Percentiles rank a stretch among this genome's conserved stretches.
These are phyloP conservation scores for Pseudocheirus occidentalis DNA, from an alignment of 2,797 vertebrate species.

Conservation along the genomic window DNA sequence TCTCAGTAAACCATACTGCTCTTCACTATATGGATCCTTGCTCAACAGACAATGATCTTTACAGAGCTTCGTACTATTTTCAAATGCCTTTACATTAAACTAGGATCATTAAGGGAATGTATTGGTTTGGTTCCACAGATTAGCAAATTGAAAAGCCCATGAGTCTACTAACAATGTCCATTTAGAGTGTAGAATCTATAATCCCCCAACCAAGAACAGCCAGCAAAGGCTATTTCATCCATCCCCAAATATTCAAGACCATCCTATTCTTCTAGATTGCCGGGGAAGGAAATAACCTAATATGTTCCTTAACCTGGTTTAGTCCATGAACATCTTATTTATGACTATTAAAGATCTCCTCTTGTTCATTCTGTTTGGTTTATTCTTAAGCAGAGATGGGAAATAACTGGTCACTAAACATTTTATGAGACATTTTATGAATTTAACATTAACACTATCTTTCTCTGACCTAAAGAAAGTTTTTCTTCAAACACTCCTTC, in stretches of 20 bases:
- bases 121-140: conserved; percentile 64
- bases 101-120: conserved; percentile 50
- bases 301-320: background rate
- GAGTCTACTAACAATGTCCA: conserved; percentile 32
- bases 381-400: background rate
- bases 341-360: background rate
- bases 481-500: background rate
- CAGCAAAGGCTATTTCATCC: background rate
- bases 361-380: background rate
- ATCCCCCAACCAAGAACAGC: background rate
- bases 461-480: background rate
- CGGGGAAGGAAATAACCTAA: background rate
- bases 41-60: conserved; percentile 30
- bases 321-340: background rate
- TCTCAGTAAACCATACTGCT: background rate
- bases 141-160: background rate
- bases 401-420: background rate
- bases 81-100: conserved; percentile 56
- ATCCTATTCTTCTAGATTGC: background rate
- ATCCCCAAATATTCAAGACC: background rate
- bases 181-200: conserved; percentile 52
- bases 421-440: background rate
- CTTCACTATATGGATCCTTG: background rate
- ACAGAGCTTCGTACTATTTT: conserved; percentile 39
- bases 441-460: background rate